Base-by-base conservation (phyloP, 2,113 vertebrate species). In the Excalfactoria chinensis region DNA sequence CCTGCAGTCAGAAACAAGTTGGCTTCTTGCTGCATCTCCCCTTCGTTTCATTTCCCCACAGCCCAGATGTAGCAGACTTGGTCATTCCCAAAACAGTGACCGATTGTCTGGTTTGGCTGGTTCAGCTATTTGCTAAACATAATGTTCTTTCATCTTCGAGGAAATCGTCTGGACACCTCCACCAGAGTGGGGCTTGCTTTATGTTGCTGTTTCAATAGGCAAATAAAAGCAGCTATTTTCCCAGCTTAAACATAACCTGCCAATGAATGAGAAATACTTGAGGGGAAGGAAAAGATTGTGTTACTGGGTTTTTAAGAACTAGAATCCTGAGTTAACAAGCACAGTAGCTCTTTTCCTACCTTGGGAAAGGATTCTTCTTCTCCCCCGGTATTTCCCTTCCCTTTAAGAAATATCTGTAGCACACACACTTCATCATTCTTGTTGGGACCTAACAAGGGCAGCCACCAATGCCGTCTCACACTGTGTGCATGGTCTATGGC, bases 61-160 rank as follows among this genome's bases (percentile, higher is more conserved):
- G 76, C 90, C 3, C 56, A 37, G 83, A 62, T 85, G 72, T 69
- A 81, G 56, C 85, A 94, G 91, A 48, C 64, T 74, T 70, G 64
- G 87, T 78, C 82, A 32, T 80, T 91, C 56, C 64, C 0, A 1
- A 79, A 95, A 93, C 95, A 96, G 87, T 96, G 95, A 95, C 94
- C n/a, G 40, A 95, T 93, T 96, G 96, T 95, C 94, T 93, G 93
- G 56, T 91, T 92, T 94, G 94, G 95, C 96, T 94, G 91, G 91
- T 89, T 94, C 82, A 85, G 91, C 93, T 94, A 16, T 96, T 96
- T 83, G 94, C 94, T 94, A 73, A 96, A 92, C 90, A 91, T 95
- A 93, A 94, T 96, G 92, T 87, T 93, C 95, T 96, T 96, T 95
- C 95, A 96, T 94, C 95, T 93, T 94, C 66, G 40, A 93, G 96